Evolutionary conservation across 2,888 invertebrate genomes (phyloP), one percentile per base, ranked within the genome.

Genomic region (Microchrysa polita): DNA sequence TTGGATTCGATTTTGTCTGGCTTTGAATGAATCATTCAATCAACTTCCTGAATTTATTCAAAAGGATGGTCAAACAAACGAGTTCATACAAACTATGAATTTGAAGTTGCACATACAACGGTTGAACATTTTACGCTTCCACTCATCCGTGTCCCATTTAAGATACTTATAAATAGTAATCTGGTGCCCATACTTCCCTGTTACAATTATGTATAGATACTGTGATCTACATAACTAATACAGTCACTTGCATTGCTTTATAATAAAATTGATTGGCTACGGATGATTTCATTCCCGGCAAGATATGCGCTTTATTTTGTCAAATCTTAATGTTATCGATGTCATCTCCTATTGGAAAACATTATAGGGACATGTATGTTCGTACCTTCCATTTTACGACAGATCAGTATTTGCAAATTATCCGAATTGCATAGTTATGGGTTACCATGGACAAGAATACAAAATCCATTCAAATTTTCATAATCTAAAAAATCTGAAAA

Each of bases 251-350:
- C 20, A 18, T 23, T 22, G 14, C 71, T 73, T 73, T 23, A 52
- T 63, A 76, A 76, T 74, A 65, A 69, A n/a, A 74, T 73, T 76
- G 73, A 76, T 76, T 75, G 74, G 74, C 67, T 76, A 76, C 73
- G 71, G 73, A 76, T 74, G 74, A 74, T 76, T 74, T 74, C 69
- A 76, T 76, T 75, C 75, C 76, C 76, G 76, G 73, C 22, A 73
- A 34, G 52, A 52, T 40, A 52, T 63, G 48, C 60, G 20, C 1
- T 27, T 40, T 48, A 44, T 72, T 48, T 69, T 40, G 1, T 65
- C 2, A 5, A 34, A 7, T 7, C 27, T 34, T 34, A 34, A 34
- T 34, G 27, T 34, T 34, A 34, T 34, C 27, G 27, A 34, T 2
- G 27, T 34, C 27, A n/a, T 34, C 7, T 34, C 27, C 27, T 7